Evolutionary conservation across 2,888 invertebrate genomes (phyloP), one percentile per base, ranked within the genome.

Genomic region (Entomobrya multifasciata): DNA sequence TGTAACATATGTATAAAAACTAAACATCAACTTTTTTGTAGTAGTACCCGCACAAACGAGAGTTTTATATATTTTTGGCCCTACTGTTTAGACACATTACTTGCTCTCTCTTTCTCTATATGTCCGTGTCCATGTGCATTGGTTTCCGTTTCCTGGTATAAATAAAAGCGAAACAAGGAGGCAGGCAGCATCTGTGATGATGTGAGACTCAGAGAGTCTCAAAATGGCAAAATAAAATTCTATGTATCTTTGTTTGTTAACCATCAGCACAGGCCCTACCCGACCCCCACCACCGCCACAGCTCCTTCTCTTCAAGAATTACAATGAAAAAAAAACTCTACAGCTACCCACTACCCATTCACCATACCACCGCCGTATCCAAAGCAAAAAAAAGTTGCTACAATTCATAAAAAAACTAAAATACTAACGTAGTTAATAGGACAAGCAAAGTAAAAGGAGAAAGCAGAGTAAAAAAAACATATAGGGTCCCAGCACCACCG

Each of bases 121-220:
- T 36, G 5, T 36, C 36, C 8, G 5, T 49, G 2, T 11, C 49
- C 25, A 10, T 22, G 25, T 70, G 22, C 70, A 70, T 49, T 70
- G 47, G 70, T 47, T 70, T 49, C 70, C 70, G 70, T 70, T 70
- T 47, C 70, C 44, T 47, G 70, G 25, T 47, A 70, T 70, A 70
- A 70, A 47, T 70, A 70, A 70, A 70, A 70, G 22, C 25, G 25
- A 49, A 47, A 70, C 25, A 70, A 25, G 25, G 27, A 36, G 82
- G 62, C 47, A 36, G 82, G 62, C 47, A 80, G 65, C 80, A 80
- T 80, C 80, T 80, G 80, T 49, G 36, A 20, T 49, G 27, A 36
- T 41, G 11, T 20, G 5, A 36, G 36, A 36, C 5, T 36, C 4
- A 36, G 41, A 30, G 20, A 67, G n/a, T n/a, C n/a, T n/a, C 17